Percentiles rank a stretch among this genome's conserved stretches.
Conservation (phyloP, 2,888 invertebrate species). For the Osmoderma eremita region DNA sequence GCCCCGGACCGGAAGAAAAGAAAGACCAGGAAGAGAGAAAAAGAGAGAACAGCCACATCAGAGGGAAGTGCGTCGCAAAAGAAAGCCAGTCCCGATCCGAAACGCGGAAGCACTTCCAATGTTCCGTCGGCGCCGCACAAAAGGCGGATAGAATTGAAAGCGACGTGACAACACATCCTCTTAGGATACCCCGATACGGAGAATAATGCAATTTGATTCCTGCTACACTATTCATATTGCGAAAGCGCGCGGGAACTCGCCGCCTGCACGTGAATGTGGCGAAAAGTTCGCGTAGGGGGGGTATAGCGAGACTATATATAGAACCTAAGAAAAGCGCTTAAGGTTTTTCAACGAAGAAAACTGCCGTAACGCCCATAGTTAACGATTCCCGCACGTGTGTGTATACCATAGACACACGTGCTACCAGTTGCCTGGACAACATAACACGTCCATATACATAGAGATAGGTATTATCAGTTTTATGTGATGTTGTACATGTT, state of each 20-base stretch:
- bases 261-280: not conserved
- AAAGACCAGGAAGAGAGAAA: not conserved
- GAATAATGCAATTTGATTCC: conserved; percentile 52
- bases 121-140: conserved; percentile 28
- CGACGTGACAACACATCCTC: conserved; percentile 47
- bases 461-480: conserved; percentile 50
- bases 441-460: conserved; percentile 5
- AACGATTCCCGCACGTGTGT: conserved; percentile 16
- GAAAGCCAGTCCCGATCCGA: conserved; percentile 25
- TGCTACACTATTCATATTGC: conserved; percentile 48
- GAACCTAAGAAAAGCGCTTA: conserved; percentile 29
- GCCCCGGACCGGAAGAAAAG: conserved; percentile 4
- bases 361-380: conserved; percentile 14
- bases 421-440: not conserved
- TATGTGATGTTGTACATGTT: conserved; percentile 45
- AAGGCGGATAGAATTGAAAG: conserved; percentile 47
- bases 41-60: conserved; percentile 5
- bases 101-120: conserved; percentile 37
- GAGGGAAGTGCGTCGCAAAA: not conserved
- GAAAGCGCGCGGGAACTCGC: conserved; percentile 38
- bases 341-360: conserved; percentile 30
- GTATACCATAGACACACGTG: no score
- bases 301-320: conserved; percentile 2
- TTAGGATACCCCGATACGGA: conserved; percentile 44
- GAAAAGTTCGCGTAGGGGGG: not conserved